Evolutionary conservation across 2,888 invertebrate genomes (phyloP), one percentile per base, ranked within the genome.

Genomic region (Agrotis clavis): DNA sequence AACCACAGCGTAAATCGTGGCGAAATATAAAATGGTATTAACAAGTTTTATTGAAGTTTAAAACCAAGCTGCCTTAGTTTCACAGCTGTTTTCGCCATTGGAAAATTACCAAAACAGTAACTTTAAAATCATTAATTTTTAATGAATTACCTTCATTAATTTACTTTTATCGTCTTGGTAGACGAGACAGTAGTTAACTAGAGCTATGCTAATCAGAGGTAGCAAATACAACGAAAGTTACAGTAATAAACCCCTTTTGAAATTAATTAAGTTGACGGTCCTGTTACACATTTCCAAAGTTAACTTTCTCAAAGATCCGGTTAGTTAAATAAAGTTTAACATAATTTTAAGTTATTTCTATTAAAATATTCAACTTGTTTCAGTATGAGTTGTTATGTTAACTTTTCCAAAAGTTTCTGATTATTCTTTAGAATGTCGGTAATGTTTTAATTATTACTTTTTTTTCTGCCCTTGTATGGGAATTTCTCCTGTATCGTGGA

Each of bases 241-340:
- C 84, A 84, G 81, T 83, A 86, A 87, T 88, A 88, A 88, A 86
- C 81, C 83, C 85, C 85, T 81, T 87, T 83, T 80, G 79, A 87
- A 90, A 89, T 90, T 90, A 90, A 91, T 90, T 91, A 87, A 89
- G 85, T 88, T 81, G 79, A 85, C 82, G 82, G 82, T 78, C 82
- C 77, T 85, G 86, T 87, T 88, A 87, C 85, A 88, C 88, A 89
- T 89, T 90, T 88, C 72, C 83, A 76, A 87, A 89, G 87, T 88
- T 85, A 88, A 90, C 88, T 89, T 88, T 87, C 85, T 88, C 88
- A 89, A 91, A 90, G 89, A 88, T 86, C 82, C 76, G 84, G 87
- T 89, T 91, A 90, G 90, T 91, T 91, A 90, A 89, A 90, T 85
- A 86, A 85, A 89, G 90, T 89, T 88, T 82, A 89, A 89, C 86